Base-by-base conservation (phyloP, 1,140 invertebrate species). In the Brachionus angularis region DNA sequence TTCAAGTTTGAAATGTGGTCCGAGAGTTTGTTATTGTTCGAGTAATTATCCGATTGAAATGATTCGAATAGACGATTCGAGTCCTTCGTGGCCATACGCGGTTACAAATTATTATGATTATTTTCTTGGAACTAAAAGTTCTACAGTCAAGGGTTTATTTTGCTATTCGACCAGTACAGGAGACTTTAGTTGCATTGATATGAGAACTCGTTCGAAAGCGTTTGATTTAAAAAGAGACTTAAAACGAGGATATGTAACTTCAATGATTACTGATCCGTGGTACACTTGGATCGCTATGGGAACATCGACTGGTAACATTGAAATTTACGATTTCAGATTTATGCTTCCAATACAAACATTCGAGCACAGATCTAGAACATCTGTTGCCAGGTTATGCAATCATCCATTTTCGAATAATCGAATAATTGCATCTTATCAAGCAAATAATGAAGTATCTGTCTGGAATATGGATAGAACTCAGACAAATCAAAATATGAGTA, bases 281-380 rank as follows among this genome's bases (percentile, higher is more conserved):
- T 47, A 47, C 12, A 67, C 62, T 27, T 67, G 62, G 62, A 46
- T 67, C 14, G 62, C 62, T 5, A 67, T 67, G 62, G 62, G 62
- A 16, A 67, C 62, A 3, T 67, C 62, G 12, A 47, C 39, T 33
- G 62, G 62, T 21, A 46, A 25, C 10, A 67, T 67, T 21, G 62
- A 67, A 16, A 5, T 67, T 5, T 50, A 33, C 18, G 62, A 67
- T 23, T 50, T 67, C 33, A 18, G 62, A 14, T 67, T 47, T n/a
- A 46, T 67, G 62, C 10, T 67, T 0, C 62, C 62, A 29, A 3
- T 67, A 23, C 39, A 27, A 1, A 67, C 23, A 14, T 46, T 67
- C 12, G 62, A 67, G 62, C 62, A 67, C 42, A 46, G 62, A 34
- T 67, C 62, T 12, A 46, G 36, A 10, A 47, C 62, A 12, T 18